A percentile compares a stretch with the other conserved stretches of the same genome.
phyloP scores from a whole-genome alignment of 2,888 invertebrate species.

The Platycnemis pennipes region DNA sequence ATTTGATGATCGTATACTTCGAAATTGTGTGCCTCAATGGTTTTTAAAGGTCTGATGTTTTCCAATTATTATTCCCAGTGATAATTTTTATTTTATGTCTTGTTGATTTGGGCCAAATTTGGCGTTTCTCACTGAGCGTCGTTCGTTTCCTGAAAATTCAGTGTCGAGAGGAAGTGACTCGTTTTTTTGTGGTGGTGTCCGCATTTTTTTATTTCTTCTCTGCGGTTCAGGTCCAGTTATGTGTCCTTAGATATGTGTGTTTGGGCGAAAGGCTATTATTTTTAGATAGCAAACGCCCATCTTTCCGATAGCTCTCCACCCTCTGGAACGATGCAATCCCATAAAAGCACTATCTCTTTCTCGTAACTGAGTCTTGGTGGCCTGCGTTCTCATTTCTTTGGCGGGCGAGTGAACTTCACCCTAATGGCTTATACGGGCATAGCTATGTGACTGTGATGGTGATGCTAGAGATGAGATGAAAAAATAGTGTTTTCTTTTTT shows the following conservation, averaged over 20 bases:
- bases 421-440: background rate
- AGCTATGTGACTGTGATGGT: background rate
- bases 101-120: too few species aligned
- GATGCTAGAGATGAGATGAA: background rate
- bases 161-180: background rate
- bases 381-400: background rate
- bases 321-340: background rate
- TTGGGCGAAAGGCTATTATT: background rate
- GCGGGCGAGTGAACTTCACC: background rate
- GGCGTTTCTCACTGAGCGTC: background rate
- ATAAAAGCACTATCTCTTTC: background rate
- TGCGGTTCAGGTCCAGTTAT: conserved; percentile 16
- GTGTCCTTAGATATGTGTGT: background rate
- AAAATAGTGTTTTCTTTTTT: background rate
- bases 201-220: background rate
- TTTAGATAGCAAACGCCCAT: background rate
- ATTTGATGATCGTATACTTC: too few species aligned
- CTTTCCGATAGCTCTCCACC: background rate
- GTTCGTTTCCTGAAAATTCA: background rate
- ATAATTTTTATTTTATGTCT: too few species aligned
- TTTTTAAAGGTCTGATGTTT: too few species aligned
- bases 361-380: background rate
- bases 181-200: background rate
- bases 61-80: too few species aligned
- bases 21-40: too few species aligned